Conservation (phyloP, 2,888 invertebrate genomes). For the Pachymerium ferrugineum region DNA sequence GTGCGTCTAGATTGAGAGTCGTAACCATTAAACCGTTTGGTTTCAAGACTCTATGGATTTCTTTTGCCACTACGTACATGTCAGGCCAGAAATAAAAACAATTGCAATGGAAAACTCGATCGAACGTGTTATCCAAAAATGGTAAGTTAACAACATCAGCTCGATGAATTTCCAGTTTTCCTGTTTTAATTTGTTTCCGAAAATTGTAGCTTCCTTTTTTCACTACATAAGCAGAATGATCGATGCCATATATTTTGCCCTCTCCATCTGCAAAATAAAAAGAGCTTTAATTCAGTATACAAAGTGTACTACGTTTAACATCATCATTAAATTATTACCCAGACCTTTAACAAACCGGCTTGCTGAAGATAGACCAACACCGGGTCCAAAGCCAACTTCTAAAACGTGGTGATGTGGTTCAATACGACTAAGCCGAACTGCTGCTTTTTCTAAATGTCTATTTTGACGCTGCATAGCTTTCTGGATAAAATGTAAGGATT, state of each 20-base stretch:
- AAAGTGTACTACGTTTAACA: too few relatives aligned
- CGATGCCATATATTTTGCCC: constrained; percentile 29
- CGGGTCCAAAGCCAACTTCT: constrained; percentile 29
- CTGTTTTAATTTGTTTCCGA: not conserved
- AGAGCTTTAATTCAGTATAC: too few relatives aligned
- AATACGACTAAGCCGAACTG: constrained; percentile 19
- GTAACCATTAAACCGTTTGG: constrained; percentile 15
- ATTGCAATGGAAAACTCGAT: constrained; percentile 30
- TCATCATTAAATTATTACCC: too few relatives aligned
- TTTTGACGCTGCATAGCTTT: not conserved
- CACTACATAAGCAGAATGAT: constrained; percentile 7
- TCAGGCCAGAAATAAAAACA: constrained; percentile 32
- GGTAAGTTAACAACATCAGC: constrained; percentile 4
- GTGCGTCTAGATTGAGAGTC: not conserved
- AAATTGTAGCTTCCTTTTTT: not conserved
- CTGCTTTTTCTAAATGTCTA: constrained; percentile 23
- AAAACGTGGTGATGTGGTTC: constrained; percentile 20
- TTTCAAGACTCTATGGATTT: constrained; percentile 28
- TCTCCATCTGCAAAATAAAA: constrained; percentile 20
- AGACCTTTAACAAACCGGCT: not conserved
- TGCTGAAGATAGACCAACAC: constrained; percentile 15
- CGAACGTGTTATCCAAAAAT: constrained; percentile 23
- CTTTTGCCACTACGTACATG: not conserved
- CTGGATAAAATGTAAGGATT: not conserved
- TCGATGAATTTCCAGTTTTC: constrained; percentile 5